phyloP scores from a whole-genome alignment of 2,888 invertebrate genomes.

The Lymantria monacha region DNA sequence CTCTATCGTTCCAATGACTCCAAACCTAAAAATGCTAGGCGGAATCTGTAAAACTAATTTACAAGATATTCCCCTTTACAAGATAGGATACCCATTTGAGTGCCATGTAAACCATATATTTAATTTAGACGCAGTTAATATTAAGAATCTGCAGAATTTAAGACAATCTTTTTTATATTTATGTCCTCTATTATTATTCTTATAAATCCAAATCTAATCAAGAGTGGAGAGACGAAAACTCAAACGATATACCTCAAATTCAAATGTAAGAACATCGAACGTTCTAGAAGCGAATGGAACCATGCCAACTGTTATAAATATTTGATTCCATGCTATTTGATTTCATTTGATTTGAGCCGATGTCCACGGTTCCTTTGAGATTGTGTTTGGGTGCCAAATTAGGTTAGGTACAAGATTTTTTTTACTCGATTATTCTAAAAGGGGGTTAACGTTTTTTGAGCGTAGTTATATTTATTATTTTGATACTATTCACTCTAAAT shows the following conservation, averaged over 20 bases:
- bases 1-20: too few species aligned
- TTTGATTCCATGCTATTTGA: constrained; percentile 52
- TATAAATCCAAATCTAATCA: constrained; percentile 26
- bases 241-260: constrained; percentile 26
- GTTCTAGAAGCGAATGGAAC: constrained; percentile 37
- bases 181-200: not conserved
- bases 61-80: too few species aligned
- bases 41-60: too few species aligned
- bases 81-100: too few species aligned
- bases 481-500: too few species aligned
- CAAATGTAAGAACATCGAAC: constrained; percentile 22
- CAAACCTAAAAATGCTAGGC: too few species aligned
- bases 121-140: too few species aligned
- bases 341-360: constrained; percentile 37
- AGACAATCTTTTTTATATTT: too few species aligned
- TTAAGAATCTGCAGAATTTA: too few species aligned
- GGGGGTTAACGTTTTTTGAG: too few species aligned
- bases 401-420: not conserved
- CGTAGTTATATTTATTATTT: too few species aligned
- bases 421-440: not conserved
- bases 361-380: not conserved
- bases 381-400: constrained; percentile 5
- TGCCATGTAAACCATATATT: too few species aligned
- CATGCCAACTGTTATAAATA: constrained; percentile 56
- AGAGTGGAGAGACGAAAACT: constrained; percentile 12